phyloP scores from a whole-genome alignment of 2,797 vertebrate genomes.

The Scolopax rusticola region DNA sequence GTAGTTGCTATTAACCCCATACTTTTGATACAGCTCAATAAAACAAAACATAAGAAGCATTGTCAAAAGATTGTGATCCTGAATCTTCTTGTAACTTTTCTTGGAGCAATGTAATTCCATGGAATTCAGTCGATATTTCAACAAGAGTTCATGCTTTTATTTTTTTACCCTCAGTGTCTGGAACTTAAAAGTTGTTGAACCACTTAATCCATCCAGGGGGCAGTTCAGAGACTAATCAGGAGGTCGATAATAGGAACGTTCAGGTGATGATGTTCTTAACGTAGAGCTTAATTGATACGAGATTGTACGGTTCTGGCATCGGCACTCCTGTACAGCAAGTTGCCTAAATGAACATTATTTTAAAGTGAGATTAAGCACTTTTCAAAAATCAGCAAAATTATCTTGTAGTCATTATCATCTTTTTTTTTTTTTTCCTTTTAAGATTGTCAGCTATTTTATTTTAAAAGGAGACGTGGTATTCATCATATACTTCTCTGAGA shows the following conservation, averaged over 20 bases:
- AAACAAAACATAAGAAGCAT: background rate
- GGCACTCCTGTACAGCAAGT: constrained; percentile 79
- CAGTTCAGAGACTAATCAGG: constrained; percentile 69
- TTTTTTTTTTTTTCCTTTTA: background rate
- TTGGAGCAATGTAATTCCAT: background rate
- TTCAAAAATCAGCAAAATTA: background rate
- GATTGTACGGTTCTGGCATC: constrained; percentile 70
- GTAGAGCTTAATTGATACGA: constrained; percentile 69
- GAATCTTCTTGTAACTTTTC: background rate
- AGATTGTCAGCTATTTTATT: background rate
- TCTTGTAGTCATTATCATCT: background rate
- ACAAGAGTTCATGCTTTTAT: background rate
- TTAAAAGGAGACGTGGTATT: background rate
- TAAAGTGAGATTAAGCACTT: background rate
- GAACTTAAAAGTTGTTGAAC: background rate
- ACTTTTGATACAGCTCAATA: background rate
- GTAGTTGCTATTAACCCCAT: background rate
- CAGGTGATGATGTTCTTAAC: constrained; percentile 73
- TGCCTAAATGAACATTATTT: constrained; percentile 75
- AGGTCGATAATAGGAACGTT: constrained; percentile 56
- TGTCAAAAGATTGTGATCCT: background rate
- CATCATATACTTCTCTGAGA: background rate
- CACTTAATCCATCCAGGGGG: constrained; percentile 78
- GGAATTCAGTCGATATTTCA: background rate
- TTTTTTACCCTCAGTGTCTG: background rate